phyloP scores from a whole-genome alignment of 2,888 invertebrate species.

The Eupithecia inturbata region DNA sequence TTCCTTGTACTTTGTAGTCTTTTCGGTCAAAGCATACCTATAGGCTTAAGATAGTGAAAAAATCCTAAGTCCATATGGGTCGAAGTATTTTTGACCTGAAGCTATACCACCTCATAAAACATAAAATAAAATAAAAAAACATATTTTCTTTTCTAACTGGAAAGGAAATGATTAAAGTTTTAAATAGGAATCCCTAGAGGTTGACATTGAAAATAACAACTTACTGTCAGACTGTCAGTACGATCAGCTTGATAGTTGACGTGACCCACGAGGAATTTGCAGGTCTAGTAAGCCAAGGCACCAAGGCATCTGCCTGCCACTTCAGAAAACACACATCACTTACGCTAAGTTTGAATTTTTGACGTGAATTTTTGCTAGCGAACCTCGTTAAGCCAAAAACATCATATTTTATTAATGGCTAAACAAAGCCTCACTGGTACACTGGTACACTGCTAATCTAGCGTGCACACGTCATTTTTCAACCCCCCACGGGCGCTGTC shows the following conservation, averaged over 20 bases:
- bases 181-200: not conserved
- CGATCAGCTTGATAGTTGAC: not conserved
- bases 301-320: not conserved
- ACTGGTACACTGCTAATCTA: constrained; percentile 28
- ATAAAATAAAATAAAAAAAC: not conserved
- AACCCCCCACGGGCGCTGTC: constrained; percentile 47
- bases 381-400: constrained; percentile 12
- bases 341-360: constrained; percentile 1
- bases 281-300: not conserved
- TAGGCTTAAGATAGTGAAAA: no score
- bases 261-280: not conserved
- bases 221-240: not conserved
- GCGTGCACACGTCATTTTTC: constrained; percentile 45
- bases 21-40: no score
- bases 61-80: no score
- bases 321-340: not conserved
- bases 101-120: no score
- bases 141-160: not conserved
- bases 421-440: constrained; percentile 15
- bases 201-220: not conserved
- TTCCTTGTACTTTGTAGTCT: no score
- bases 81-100: no score
- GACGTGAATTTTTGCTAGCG: not conserved
- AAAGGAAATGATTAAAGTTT: not conserved
- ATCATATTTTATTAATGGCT: constrained; percentile 26